Conservation (phyloP, 2,797 vertebrate species). For the Phaenicophaeus curvirostris region DNA sequence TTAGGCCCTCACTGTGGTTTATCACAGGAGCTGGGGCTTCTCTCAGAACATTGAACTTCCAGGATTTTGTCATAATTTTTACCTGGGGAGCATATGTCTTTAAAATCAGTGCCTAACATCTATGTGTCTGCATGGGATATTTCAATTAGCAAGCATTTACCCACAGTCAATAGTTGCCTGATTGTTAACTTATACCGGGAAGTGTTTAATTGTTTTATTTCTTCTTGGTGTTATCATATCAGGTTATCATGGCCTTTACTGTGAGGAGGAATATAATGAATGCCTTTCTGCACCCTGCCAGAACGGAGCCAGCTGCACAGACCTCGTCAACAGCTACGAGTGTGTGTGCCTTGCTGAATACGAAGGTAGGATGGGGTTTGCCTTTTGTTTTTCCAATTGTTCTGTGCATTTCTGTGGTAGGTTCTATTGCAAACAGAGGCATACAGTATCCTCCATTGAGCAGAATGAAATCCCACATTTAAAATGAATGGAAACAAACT, state of each 20-base stretch:
- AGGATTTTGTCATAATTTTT: not conserved
- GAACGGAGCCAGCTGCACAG: slow-evolving; percentile 92
- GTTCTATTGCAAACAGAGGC: not conserved
- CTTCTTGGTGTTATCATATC: not conserved
- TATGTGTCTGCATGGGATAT: not conserved
- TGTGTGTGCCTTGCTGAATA: slow-evolving; percentile 92
- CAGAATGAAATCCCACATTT: not conserved
- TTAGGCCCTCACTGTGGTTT: not conserved
- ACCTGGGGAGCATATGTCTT: not conserved
- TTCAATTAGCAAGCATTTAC: not conserved
- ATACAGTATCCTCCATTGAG: not conserved
- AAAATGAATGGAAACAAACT: not conserved
- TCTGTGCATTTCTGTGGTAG: not conserved
- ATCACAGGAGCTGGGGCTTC: not conserved
- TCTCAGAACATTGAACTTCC: not conserved
- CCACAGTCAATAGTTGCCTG: not conserved
- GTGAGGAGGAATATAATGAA: slow-evolving; percentile 96
- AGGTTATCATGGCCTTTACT: slow-evolving; percentile 98
- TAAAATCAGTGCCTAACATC: not conserved
- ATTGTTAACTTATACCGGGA: not conserved
- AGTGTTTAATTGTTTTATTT: not conserved
- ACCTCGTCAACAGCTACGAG: slow-evolving; percentile 91
- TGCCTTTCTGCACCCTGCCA: slow-evolving; percentile 95
- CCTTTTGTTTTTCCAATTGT: not conserved
- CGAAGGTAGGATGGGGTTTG: slow-evolving; percentile 80